Conservation (phyloP, 2,888 invertebrate species). For the Coecobrya sp. region DNA sequence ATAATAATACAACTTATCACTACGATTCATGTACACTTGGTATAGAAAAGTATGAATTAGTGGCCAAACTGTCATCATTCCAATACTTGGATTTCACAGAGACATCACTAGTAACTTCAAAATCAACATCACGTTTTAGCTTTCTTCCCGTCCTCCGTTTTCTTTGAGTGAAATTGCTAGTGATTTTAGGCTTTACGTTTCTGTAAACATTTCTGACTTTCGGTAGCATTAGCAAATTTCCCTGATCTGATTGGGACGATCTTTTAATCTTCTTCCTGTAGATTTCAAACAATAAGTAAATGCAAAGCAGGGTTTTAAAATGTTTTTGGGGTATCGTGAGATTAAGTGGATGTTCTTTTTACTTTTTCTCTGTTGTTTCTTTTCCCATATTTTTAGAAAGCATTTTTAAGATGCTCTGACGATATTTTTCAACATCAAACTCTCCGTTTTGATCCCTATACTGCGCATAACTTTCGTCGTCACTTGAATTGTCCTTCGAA, state of each 20-base stretch:
- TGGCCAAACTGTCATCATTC: slow-evolving; percentile 33
- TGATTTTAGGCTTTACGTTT: slow-evolving; percentile 53
- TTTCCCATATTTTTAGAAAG: slow-evolving; percentile 22
- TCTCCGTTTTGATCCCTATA: slow-evolving; percentile 69
- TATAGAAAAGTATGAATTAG: slow-evolving; percentile 59
- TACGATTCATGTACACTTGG: slow-evolving; percentile 42
- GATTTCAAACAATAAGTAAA: neutral
- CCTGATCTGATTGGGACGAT: neutral
- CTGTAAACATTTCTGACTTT: slow-evolving; percentile 63
- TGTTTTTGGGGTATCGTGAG: slow-evolving; percentile 10
- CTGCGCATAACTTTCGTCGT: slow-evolving; percentile 55
- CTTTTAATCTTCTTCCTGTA: slow-evolving; percentile 32
- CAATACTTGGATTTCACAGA: slow-evolving; percentile 52
- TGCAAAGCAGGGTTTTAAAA: neutral
- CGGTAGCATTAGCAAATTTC: slow-evolving; percentile 12
- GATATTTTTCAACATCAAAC: slow-evolving; percentile 68
- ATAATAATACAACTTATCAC: neutral
- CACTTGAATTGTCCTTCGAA: slow-evolving; percentile 27
- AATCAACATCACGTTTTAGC: neutral
- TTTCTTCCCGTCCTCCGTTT: slow-evolving; percentile 31
- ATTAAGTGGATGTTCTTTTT: neutral
- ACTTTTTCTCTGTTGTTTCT: slow-evolving; percentile 48
- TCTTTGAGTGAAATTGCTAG: slow-evolving; percentile 52
- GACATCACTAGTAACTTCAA: slow-evolving; percentile 15
- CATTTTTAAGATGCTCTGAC: slow-evolving; percentile 72